Evolutionary conservation across 2,888 invertebrate genomes (phyloP).

Genomic region (Plagodis pulveraria): DNA sequence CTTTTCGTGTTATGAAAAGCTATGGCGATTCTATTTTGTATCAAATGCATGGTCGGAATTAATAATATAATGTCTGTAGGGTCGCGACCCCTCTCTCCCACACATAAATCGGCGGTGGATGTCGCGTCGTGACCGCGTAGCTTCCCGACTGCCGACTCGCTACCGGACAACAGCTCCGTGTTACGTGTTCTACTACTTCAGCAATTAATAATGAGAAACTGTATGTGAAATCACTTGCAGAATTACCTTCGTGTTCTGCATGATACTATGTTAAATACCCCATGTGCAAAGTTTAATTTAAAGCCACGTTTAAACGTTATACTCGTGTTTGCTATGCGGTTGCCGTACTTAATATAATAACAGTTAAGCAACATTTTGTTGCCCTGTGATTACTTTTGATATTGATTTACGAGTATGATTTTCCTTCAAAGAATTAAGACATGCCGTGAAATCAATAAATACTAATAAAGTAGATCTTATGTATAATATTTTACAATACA

Average conservation of each 20-base stretch:
- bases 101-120: slow-evolving; percentile 69
- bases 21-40: slow-evolving; percentile 27
- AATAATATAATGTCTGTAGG: slow-evolving; percentile 66
- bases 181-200: slow-evolving; percentile 39
- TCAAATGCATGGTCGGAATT: slow-evolving; percentile 54
- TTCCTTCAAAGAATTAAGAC: no score
- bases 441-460: no score
- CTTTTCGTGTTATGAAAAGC: slow-evolving; percentile 11
- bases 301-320: background rate
- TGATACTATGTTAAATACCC: slow-evolving; percentile 28
- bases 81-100: slow-evolving; percentile 72
- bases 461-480: no score
- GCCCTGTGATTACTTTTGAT: no score
- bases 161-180: slow-evolving; percentile 54
- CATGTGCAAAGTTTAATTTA: slow-evolving; percentile 20
- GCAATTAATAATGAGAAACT: slow-evolving; percentile 60
- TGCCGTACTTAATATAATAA: background rate
- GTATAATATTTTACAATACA: no score
- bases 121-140: slow-evolving; percentile 67
- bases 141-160: slow-evolving; percentile 37
- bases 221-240: slow-evolving; percentile 35
- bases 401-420: no score
- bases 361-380: background rate
- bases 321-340: background rate
- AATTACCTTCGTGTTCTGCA: slow-evolving; percentile 31